These are phyloP conservation scores for Anas flavirostris DNA, from an alignment of 2,797 vertebrate species.

Conservation along the genomic window DNA sequence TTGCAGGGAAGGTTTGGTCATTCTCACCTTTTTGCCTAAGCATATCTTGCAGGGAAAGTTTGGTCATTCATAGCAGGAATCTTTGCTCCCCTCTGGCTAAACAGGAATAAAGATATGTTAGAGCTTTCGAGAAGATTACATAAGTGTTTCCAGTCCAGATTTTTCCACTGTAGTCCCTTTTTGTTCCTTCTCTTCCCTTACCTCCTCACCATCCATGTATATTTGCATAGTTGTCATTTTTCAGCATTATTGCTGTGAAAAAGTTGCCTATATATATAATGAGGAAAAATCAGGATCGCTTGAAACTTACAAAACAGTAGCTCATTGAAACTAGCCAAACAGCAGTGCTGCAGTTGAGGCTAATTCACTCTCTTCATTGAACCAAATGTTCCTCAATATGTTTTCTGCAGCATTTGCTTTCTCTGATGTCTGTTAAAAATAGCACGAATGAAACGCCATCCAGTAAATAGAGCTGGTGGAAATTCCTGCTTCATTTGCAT, in stretches of 20 bases:
- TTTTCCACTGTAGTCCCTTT: neutral
- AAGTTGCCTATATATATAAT: neutral
- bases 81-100: neutral
- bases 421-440: conserved; percentile 28
- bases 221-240: neutral
- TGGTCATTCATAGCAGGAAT: neutral
- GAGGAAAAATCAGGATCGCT: neutral
- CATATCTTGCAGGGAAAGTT: neutral
- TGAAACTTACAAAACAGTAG: neutral
- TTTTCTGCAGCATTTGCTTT: conserved; percentile 31
- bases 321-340: neutral
- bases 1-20: neutral
- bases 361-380: conserved; percentile 23
- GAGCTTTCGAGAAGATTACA: neutral
- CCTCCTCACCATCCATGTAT: neutral
- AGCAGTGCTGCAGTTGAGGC: neutral
- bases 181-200: neutral
- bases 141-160: neutral
- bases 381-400: conserved; percentile 17
- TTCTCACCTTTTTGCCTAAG: conserved; percentile 2
- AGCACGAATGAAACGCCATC: neutral
- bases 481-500: conserved; percentile 15
- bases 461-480: neutral
- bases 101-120: neutral
- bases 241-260: neutral